phyloP scores from a whole-genome alignment of 92 coral and sea anemone genomes.

The Zoanthus sansibaricus region DNA sequence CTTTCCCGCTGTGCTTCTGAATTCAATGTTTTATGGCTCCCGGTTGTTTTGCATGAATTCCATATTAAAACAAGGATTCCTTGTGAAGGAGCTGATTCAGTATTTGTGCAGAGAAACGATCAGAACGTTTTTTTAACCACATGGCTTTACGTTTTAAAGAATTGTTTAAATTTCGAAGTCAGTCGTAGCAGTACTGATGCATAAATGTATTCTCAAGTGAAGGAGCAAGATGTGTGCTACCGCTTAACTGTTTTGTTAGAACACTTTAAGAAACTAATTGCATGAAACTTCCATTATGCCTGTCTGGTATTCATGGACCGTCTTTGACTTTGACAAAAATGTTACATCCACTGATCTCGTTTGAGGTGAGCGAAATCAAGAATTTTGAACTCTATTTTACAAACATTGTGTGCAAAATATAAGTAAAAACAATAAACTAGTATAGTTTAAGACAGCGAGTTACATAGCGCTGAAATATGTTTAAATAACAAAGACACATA shows the following conservation, averaged over 20 bases:
- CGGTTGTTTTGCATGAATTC: constrained; percentile 20
- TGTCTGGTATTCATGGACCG: background rate
- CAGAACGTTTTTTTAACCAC: background rate
- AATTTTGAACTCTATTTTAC: too few relatives aligned
- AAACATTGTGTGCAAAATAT: too few relatives aligned
- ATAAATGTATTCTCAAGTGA: background rate
- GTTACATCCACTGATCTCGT: constrained; percentile 19
- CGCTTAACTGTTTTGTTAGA: background rate
- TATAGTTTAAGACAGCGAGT: too few relatives aligned
- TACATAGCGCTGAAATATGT: too few relatives aligned
- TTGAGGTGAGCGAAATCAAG: constrained; percentile 28
- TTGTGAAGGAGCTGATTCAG: background rate
- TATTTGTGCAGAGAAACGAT: background rate
- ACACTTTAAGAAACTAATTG: background rate
- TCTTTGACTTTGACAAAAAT: background rate
- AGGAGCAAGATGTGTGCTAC: background rate
- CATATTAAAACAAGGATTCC: background rate
- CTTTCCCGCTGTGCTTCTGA: constrained; percentile 32
- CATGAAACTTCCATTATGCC: background rate
- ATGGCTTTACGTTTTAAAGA: background rate
- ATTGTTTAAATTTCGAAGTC: background rate
- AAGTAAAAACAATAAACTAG: too few relatives aligned
- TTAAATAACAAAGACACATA: too few relatives aligned
- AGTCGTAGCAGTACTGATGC: background rate
- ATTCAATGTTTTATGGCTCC: constrained; percentile 1